Evolutionary conservation across 2,888 invertebrate species (phyloP), one percentile per base, ranked within the genome.

Genomic region (Coelopa pilipes): DNA sequence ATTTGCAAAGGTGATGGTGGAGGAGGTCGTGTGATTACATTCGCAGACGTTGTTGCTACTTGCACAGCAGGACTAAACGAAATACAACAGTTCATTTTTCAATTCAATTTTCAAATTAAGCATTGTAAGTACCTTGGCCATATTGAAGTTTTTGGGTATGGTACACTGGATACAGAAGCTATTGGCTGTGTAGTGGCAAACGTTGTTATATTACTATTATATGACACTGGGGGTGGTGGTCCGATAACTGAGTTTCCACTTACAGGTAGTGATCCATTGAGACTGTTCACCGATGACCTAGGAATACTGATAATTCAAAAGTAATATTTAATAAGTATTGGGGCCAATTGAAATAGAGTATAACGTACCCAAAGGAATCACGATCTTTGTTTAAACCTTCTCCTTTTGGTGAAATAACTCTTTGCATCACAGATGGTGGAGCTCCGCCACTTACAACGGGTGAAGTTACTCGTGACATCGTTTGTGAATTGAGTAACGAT

Each of bases 361-460:
- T 12, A 60, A 70, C 19, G 10, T 89, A 95, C 95, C 95, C 95
- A 89, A 94, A 95, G 87, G 93, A 94, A 85, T 95, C 95, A 79
- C 95, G 90, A 87, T 96, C 95, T 82, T 94, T 90, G 81, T 89
- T 92, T 70, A 94, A 93, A 87, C 93, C 93, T 85, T 92, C 94
- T 75, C 92, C 93, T 81, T 93, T 90, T 19, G 95, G 94, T 62
- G 94, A 93, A 86, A 93, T 93, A 73, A 91, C 89, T 81, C 91
- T 90, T 86, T 89, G 85, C 84, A 88, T 84, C 84, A 88, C 85
- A 83, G 88, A 86, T 81, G 88, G 77, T 68, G 76, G 76, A 53
- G 78, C 75, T 53, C 55, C 62, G 17, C 45, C 17, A 55, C 55
- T 57, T 46, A 55, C 68, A 75, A 77, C 70, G 78, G 73, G 71